A percentile compares a stretch with the other conserved stretches of the same genome.
Evolutionary conservation across 2,797 vertebrate genomes (phyloP).

Genomic region (Karalla daura): DNA sequence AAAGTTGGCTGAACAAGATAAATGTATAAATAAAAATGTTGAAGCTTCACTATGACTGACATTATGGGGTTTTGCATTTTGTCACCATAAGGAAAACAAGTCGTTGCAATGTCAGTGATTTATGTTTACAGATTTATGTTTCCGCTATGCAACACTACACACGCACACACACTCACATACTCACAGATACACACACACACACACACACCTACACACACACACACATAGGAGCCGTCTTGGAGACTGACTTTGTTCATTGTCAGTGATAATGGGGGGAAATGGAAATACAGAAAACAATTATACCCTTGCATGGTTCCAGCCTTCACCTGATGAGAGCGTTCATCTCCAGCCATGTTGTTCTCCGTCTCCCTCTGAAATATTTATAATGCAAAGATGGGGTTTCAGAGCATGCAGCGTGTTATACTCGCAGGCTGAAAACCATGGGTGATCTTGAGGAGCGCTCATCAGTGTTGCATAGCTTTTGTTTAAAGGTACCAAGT

Average conservation of each 20-base stretch:
- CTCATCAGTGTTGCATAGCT: constrained; percentile 51
- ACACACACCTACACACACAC: neutral
- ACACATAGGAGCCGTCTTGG: constrained; percentile 43
- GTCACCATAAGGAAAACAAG: too few relatives aligned
- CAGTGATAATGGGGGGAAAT: constrained; percentile 71
- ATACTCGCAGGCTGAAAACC: constrained; percentile 60
- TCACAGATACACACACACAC: constrained; percentile 1
- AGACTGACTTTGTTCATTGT: constrained; percentile 62
- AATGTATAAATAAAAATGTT: too few relatives aligned
- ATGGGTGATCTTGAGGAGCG: constrained; percentile 55
- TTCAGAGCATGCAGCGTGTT: constrained; percentile 66
- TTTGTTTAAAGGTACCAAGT: constrained; percentile 67
- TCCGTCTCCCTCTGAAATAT: constrained; percentile 77
- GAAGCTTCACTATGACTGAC: too few relatives aligned
- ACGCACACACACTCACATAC: constrained; percentile 7
- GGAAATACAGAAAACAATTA: constrained; percentile 85
- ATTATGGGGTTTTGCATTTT: too few relatives aligned
- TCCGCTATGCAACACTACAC: too few relatives aligned
- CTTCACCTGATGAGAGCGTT: constrained; percentile 75
- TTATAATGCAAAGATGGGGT: constrained; percentile 74
- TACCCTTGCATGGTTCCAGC: constrained; percentile 74
- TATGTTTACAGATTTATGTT: too few relatives aligned
- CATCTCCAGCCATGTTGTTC: constrained; percentile 68
- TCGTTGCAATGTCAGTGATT: too few relatives aligned
- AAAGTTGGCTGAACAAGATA: too few relatives aligned